Conservation (phyloP, 2,797 vertebrate genomes). For the Numenius phaeopus region DNA sequence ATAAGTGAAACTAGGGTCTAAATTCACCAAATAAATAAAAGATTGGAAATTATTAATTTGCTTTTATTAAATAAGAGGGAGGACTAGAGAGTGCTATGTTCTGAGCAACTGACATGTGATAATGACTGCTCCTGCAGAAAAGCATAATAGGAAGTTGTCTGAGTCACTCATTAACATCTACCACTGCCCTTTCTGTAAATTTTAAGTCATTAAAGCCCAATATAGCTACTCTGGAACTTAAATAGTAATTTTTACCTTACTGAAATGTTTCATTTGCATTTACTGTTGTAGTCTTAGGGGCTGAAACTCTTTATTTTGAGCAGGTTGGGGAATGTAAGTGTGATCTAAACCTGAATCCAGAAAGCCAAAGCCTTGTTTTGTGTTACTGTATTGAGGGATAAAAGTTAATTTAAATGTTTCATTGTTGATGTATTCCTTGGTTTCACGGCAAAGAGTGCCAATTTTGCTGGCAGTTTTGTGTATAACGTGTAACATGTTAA, state of each 20-base stretch:
- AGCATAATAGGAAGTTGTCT: not conserved
- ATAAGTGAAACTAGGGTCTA: not conserved
- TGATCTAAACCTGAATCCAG: not conserved
- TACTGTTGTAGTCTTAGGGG: not conserved
- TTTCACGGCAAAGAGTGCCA: not conserved
- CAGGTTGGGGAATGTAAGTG: not conserved
- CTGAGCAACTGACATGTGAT: conserved; percentile 9
- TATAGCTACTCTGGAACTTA: not conserved
- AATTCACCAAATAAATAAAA: conserved; percentile 9
- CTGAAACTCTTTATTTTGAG: not conserved
- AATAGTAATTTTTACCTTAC: not conserved
- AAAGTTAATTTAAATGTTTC: not conserved
- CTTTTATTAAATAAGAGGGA: conserved; percentile 36
- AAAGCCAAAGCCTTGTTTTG: not conserved
- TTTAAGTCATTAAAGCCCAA: conserved; percentile 27
- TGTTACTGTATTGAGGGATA: not conserved
- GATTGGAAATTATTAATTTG: conserved; percentile 49
- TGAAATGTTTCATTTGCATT: not conserved
- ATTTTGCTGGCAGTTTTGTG: not conserved
- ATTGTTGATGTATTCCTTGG: not conserved
- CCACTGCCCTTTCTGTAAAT: conserved; percentile 20
- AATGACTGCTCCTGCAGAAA: conserved; percentile 38
- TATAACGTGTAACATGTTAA: not conserved
- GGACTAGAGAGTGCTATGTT: not conserved
- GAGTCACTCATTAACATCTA: conserved; percentile 25